Percentiles rank a stretch among this genome's conserved stretches.
Conservation (phyloP, 1,140 invertebrate genomes). For the Wiebesia pumilae region DNA sequence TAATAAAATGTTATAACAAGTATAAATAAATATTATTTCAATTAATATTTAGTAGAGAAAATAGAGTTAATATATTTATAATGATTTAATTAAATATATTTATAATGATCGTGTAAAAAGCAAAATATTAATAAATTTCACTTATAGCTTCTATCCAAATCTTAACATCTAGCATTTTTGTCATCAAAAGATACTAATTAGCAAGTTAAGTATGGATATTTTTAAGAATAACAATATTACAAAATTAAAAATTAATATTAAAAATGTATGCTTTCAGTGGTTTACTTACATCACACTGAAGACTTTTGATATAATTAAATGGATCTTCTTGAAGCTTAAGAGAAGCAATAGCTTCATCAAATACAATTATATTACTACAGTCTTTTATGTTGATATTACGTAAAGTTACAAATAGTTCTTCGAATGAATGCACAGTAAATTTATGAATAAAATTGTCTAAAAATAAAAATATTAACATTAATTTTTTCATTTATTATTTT, state of each 20-base stretch:
- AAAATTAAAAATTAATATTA: not conserved
- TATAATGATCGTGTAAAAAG: too few species aligned
- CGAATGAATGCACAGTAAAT: constrained; percentile 76
- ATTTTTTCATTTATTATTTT: not conserved
- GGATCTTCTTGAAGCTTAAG: constrained; percentile 74
- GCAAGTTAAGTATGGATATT: too few species aligned
- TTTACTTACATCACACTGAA: constrained; percentile 75
- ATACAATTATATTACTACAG: constrained; percentile 55
- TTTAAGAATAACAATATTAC: too few species aligned
- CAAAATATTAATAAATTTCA: too few species aligned
- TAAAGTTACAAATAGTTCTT: constrained; percentile 73
- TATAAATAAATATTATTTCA: too few species aligned
- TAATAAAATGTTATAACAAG: too few species aligned
- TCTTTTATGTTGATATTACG: constrained; percentile 65
- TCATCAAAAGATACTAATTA: too few species aligned
- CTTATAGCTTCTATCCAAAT: too few species aligned
- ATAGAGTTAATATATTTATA: too few species aligned
- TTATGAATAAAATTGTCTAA: constrained; percentile 55
- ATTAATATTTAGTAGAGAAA: too few species aligned
- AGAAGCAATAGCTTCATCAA: constrained; percentile 68
- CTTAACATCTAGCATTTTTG: too few species aligned
- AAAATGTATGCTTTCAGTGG: not conserved
- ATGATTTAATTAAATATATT: too few species aligned
- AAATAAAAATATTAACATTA: constrained; percentile 18
- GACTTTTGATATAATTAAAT: constrained; percentile 70